A percentile compares a stretch with the other conserved stretches of the same genome.
Evolutionary conservation across 2,888 invertebrate genomes (phyloP).

Genomic region (Ethmia dodecea): DNA sequence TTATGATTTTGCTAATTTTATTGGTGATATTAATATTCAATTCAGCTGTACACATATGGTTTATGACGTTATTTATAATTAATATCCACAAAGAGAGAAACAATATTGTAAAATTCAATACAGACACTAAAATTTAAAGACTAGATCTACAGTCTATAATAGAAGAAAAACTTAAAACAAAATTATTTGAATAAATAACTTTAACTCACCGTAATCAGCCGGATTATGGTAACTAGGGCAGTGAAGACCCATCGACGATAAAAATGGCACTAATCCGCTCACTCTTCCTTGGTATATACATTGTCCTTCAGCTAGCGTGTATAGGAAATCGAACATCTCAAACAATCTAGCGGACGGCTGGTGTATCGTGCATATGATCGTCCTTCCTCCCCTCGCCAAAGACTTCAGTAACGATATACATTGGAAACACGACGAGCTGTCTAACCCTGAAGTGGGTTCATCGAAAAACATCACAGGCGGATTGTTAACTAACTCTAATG

Average conservation of each 20-base stretch:
- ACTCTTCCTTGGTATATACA: constrained; percentile 95
- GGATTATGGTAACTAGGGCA: constrained; percentile 98
- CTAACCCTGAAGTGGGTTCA: constrained; percentile 95
- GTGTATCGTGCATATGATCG: constrained; percentile 97
- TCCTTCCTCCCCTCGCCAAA: constrained; percentile 90
- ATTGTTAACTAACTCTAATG: constrained; percentile 95
- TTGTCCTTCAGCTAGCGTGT: constrained; percentile 94
- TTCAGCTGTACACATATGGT: no score
- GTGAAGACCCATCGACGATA: constrained; percentile 88
- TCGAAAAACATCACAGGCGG: constrained; percentile 99
- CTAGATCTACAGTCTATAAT: no score
- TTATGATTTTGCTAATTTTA: no score
- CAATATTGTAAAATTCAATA: not conserved
- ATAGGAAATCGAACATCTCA: constrained; percentile 96
- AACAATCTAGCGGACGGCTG: constrained; percentile 97
- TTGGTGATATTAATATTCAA: no score
- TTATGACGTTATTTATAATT: no score
- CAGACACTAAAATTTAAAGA: no score
- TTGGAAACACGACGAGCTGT: constrained; percentile 96
- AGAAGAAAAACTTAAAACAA: not conserved
- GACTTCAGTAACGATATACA: constrained; percentile 93
- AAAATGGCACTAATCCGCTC: constrained; percentile 89
- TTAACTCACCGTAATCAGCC: constrained; percentile 95
- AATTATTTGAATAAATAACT: no score
- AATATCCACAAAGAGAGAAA: no score